Evolutionary conservation across 2,797 vertebrate species (phyloP).

Genomic region (Pseudomugil gertrudae): DNA sequence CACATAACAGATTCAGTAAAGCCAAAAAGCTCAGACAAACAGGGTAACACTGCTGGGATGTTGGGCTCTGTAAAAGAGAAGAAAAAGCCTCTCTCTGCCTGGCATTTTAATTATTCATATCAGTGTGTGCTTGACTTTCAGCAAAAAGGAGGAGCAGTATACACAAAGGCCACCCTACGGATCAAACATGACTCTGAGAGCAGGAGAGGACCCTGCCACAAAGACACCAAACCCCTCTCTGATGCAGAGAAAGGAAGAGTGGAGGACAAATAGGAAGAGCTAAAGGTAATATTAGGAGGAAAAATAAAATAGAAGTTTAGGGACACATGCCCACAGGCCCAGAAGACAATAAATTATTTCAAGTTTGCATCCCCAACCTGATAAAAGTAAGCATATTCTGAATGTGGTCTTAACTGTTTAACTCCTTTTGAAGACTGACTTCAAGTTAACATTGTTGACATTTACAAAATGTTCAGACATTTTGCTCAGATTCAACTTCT

Average conservation of each 20-base stretch:
- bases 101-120: conserved; percentile 71
- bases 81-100: conserved; percentile 55
- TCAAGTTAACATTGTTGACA: conserved; percentile 50
- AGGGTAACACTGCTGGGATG: conserved; percentile 49
- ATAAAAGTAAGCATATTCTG: conserved; percentile 32
- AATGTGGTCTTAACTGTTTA: conserved; percentile 18
- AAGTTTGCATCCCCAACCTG: conserved; percentile 52
- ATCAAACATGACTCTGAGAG: conserved; percentile 55
- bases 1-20: conserved; percentile 57
- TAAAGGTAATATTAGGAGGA: conserved; percentile 24
- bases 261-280: conserved; percentile 24
- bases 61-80: conserved; percentile 47
- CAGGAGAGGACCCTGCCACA: conserved; percentile 39
- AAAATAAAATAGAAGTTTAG: conserved; percentile 23
- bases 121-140: conserved; percentile 65
- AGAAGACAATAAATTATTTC: conserved; percentile 67
- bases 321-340: conserved; percentile 47
- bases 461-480: conserved; percentile 35
- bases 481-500: conserved; percentile 6
- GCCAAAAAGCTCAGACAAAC: conserved; percentile 64
- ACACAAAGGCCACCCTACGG: conserved; percentile 58
- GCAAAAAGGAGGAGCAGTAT: conserved; percentile 46
- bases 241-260: conserved; percentile 21
- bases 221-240: conserved; percentile 35
- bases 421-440: conserved; percentile 27